These are phyloP conservation scores for Petrocephalus microphthalmus DNA, from an alignment of 2,113 vertebrate genomes.

Conservation along the genomic window DNA sequence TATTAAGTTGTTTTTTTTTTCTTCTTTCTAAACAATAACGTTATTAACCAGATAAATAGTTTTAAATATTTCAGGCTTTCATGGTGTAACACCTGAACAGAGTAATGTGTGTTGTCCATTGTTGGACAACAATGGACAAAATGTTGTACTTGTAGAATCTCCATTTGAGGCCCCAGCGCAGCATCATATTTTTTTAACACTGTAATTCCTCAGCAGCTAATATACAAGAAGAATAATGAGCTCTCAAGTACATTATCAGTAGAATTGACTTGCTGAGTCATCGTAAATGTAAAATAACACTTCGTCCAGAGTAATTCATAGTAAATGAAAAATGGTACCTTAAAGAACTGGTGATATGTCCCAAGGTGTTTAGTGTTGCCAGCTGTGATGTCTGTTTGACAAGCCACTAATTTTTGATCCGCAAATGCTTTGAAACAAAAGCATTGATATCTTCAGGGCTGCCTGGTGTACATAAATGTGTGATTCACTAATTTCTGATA, in stretches of 20 bases:
- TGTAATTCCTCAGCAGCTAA: background rate
- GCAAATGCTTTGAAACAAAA: background rate
- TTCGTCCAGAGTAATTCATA: background rate
- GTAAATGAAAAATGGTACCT: background rate
- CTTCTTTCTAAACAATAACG: background rate
- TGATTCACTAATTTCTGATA: background rate
- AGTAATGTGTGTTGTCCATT: background rate
- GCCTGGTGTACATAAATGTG: background rate
- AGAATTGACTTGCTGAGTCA: constrained; percentile 4
- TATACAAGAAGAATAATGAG: background rate
- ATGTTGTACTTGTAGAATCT: background rate
- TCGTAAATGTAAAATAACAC: background rate
- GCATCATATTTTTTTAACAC: background rate
- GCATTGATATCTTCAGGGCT: background rate
- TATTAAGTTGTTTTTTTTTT: background rate
- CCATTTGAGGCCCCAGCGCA: background rate
- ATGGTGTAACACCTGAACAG: background rate
- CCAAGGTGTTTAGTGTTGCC: background rate
- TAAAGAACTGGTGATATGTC: background rate
- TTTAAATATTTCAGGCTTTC: background rate
- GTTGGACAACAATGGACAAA: background rate
- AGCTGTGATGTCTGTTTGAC: background rate
- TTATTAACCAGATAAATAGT: background rate
- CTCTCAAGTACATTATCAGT: background rate
- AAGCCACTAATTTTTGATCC: background rate